Evolutionary conservation across 2,888 invertebrate species (phyloP).

Genomic region (Epicampocera succincta): DNA sequence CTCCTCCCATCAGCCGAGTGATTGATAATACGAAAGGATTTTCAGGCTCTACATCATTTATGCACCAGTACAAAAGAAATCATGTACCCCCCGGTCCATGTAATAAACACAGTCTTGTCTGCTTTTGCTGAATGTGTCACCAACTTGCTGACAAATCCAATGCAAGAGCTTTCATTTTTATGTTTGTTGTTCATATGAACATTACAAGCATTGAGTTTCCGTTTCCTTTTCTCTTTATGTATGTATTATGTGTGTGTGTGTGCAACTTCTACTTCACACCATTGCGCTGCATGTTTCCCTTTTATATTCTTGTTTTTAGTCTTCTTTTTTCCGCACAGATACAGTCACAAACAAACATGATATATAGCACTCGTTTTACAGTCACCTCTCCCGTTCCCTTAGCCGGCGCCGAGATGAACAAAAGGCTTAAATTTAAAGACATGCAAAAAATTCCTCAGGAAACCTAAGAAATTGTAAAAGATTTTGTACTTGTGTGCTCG

Average conservation of each 20-base stretch:
- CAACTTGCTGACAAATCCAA: too few relatives aligned
- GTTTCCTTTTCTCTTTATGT: slow-evolving; percentile 61
- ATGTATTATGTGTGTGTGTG: slow-evolving; percentile 9
- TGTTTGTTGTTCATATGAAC: slow-evolving; percentile 28
- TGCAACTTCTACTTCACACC: slow-evolving; percentile 10
- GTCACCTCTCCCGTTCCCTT: background rate
- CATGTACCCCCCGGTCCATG: too few relatives aligned
- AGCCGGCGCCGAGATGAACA: slow-evolving; percentile 21
- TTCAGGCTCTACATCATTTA: too few relatives aligned
- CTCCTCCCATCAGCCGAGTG: too few relatives aligned
- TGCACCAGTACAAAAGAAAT: too few relatives aligned
- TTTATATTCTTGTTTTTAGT: background rate
- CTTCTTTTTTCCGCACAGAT: background rate
- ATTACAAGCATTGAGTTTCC: slow-evolving; percentile 63
- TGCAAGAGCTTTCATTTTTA: background rate
- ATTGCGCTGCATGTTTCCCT: background rate
- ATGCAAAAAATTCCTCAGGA: slow-evolving; percentile 54
- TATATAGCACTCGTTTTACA: background rate
- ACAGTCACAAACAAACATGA: background rate
- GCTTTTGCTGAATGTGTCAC: too few relatives aligned
- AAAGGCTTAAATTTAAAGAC: slow-evolving; percentile 58
- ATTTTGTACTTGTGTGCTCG: slow-evolving; percentile 44
- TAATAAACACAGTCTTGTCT: too few relatives aligned
- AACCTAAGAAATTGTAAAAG: slow-evolving; percentile 59
- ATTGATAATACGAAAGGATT: too few relatives aligned